Evolutionary conservation across 1,140 invertebrate species (phyloP).

Genomic region (Stegodyphus dumicola): DNA sequence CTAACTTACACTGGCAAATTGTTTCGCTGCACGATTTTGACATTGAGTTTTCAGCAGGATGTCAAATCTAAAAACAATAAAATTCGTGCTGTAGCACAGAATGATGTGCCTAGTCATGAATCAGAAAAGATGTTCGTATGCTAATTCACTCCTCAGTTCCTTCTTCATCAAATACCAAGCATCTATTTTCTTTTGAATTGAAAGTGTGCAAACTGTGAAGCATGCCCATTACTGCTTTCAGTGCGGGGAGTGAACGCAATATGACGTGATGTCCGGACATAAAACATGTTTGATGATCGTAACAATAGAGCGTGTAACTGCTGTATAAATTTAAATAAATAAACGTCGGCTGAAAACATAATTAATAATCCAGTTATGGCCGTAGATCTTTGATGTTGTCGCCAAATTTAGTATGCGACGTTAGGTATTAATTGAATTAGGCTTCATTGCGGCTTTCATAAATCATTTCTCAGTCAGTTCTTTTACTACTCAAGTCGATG

Average conservation of each 20-base stretch:
- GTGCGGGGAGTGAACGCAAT: slow-evolving; percentile 22
- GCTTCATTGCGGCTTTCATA: slow-evolving; percentile 36
- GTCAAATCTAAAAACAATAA: background rate
- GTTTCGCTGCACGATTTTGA: too few species aligned
- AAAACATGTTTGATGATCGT: slow-evolving; percentile 56
- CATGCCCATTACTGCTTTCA: slow-evolving; percentile 19
- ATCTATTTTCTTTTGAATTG: background rate
- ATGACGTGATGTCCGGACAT: slow-evolving; percentile 44
- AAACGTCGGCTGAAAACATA: slow-evolving; percentile 41
- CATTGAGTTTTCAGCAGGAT: background rate
- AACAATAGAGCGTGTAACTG: slow-evolving; percentile 55
- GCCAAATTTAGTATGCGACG: slow-evolving; percentile 52
- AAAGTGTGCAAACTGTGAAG: slow-evolving; percentile 7
- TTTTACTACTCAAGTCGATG: slow-evolving; percentile 31
- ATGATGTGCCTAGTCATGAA: background rate
- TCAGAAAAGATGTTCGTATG: slow-evolving; percentile 12
- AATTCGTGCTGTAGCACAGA: background rate
- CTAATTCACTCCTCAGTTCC: slow-evolving; percentile 24
- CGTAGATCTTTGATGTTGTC: slow-evolving; percentile 53
- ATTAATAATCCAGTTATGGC: slow-evolving; percentile 46
- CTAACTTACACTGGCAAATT: too few species aligned
- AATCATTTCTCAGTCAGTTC: slow-evolving; percentile 47
- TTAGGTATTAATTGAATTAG: slow-evolving; percentile 55
- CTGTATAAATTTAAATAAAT: slow-evolving; percentile 60
- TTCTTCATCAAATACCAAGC: background rate